Evolutionary conservation across 2,888 invertebrate genomes (phyloP), one percentile per base, ranked within the genome.

Genomic region (Eulithis testata): DNA sequence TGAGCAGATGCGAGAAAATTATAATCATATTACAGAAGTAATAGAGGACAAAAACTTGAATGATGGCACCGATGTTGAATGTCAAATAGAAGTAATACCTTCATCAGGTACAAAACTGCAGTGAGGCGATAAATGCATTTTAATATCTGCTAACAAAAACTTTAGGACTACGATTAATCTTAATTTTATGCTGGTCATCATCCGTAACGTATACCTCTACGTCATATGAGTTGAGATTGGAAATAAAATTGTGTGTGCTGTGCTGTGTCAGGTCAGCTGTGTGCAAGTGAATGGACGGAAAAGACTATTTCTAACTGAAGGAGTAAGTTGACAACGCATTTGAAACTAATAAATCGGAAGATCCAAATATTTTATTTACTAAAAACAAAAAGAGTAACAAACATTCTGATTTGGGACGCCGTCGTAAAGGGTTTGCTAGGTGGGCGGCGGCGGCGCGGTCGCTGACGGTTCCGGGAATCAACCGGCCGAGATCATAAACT

Each of bases 11-110:
- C 77, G 73, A 76, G 80, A 80, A 83, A 85, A 89, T 89, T 89
- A 87, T 88, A 86, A 88, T 88, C 84, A 80, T 84, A 89, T 89
- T 89, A 88, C 82, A 83, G 80, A 76, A 85, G 85, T 85, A 85
- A 84, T 85, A 81, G 78, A 74, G 79, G 73, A 86, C 80, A 89
- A 90, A 90, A 89, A 88, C 83, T 83, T 85, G 84, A 86, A 83
- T 83, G 84, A 86, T 85, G 82, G 85, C 78, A 81, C 72, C 73
- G 77, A 76, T 73, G 82, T 80, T 78, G 84, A 86, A 88, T 87
- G 86, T 83, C 79, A 87, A 85, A 83, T 79, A 76, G 75, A 79
- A 73, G 73, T 74, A 75, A 76, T 72, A 73, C 76, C 76, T 75
- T 77, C 77, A 79, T 77, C 77, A 79, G 80, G 78, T 79, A 78